Percentiles rank a stretch among this genome's conserved stretches.
phyloP scores from a whole-genome alignment of 1,140 invertebrate genomes.

The Vanessa tameamea region DNA sequence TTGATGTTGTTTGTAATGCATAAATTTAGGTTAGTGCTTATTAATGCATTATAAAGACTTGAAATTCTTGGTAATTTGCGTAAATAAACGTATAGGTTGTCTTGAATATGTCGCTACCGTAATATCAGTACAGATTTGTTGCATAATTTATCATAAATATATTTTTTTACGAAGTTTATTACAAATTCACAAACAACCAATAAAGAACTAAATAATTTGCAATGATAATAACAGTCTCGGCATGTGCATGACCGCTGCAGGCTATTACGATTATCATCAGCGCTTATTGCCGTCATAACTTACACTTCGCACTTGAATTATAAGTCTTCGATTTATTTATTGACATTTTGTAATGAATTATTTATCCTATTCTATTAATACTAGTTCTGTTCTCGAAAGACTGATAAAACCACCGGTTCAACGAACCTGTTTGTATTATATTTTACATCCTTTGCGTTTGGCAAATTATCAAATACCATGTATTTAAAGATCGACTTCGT shows the following conservation, averaged over 20 bases:
- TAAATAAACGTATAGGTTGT: too few species aligned
- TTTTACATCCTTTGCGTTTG: slow-evolving; percentile 19
- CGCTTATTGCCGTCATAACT: slow-evolving; percentile 33
- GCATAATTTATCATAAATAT: too few species aligned
- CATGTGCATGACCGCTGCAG: slow-evolving; percentile 24
- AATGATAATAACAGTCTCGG: slow-evolving; percentile 16
- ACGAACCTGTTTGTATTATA: slow-evolving; percentile 25
- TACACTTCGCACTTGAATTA: slow-evolving; percentile 26
- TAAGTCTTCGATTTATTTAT: slow-evolving; percentile 31
- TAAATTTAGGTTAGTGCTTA: background rate
- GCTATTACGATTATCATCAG: slow-evolving; percentile 30
- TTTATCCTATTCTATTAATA: slow-evolving; percentile 36
- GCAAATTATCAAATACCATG: slow-evolving; percentile 27
- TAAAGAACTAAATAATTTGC: slow-evolving; percentile 21
- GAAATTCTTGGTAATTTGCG: too few species aligned
- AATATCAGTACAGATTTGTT: too few species aligned
- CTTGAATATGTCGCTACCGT: too few species aligned
- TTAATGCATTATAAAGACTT: background rate
- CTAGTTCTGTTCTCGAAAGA: slow-evolving; percentile 23
- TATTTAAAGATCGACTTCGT: slow-evolving; percentile 7
- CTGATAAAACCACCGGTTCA: slow-evolving; percentile 36
- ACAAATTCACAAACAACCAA: slow-evolving; percentile 4
- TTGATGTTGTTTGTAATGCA: background rate
- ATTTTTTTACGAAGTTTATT: background rate
- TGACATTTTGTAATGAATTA: slow-evolving; percentile 23